Evolutionary conservation across 2,113 vertebrate species (phyloP).

Genomic region (Engystomops pustulosus): DNA sequence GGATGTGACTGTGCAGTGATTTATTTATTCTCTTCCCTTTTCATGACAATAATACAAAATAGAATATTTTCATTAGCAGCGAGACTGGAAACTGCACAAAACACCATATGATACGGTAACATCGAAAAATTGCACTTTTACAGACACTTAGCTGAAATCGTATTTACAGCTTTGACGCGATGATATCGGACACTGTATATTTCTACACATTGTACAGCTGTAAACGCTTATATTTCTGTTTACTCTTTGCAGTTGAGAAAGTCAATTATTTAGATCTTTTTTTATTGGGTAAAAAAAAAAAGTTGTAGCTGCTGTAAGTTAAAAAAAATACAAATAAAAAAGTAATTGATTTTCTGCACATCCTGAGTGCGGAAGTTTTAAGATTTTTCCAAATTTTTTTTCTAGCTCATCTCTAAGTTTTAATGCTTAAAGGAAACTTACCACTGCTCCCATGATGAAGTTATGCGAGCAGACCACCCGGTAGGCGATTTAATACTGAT

Average conservation of each 20-base stretch:
- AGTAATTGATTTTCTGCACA: neutral
- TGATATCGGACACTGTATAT: conserved; percentile 65
- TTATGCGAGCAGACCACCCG: no score
- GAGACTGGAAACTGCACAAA: conserved; percentile 77
- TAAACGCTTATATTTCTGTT: conserved; percentile 22
- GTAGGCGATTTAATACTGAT: no score
- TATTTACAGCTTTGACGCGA: conserved; percentile 80
- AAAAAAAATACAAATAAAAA: neutral
- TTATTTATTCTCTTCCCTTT: conserved; percentile 63
- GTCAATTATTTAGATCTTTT: neutral
- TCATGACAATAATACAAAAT: conserved; percentile 80
- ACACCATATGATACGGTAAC: conserved; percentile 75
- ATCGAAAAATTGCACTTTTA: conserved; percentile 78
- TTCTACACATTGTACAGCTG: neutral
- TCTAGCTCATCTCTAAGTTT: no score
- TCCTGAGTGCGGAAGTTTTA: neutral
- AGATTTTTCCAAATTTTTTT: no score
- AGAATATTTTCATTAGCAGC: conserved; percentile 79
- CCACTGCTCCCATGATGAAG: no score
- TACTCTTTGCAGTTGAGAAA: conserved; percentile 20
- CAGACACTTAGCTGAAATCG: conserved; percentile 78
- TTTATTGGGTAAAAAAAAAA: neutral
- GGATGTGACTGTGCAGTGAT: conserved; percentile 65
- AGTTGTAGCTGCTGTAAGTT: neutral
- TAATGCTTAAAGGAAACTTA: no score